Percentiles rank a stretch among this genome's conserved stretches.
Conservation (phyloP, 2,888 invertebrate species). For the Panzeria rudis region DNA sequence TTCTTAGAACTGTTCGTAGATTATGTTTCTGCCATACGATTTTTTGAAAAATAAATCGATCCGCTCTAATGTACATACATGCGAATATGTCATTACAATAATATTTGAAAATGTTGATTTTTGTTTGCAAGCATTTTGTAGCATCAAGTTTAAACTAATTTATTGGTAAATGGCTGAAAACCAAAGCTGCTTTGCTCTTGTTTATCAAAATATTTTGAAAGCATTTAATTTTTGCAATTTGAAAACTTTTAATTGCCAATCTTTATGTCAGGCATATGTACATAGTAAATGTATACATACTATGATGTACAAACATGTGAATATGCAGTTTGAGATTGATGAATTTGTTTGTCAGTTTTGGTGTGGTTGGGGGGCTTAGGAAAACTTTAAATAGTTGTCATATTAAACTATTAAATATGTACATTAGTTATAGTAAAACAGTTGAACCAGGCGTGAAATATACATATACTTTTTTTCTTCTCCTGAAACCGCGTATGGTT, state of each 20-base stretch:
- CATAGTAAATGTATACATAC: not conserved
- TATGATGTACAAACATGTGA: too few species aligned
- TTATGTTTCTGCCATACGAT: too few species aligned
- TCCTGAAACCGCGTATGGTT: too few species aligned
- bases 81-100: not conserved
- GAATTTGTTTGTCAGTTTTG: not conserved
- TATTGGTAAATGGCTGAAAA: constrained; percentile 10
- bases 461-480: too few species aligned
- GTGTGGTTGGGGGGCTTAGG: not conserved
- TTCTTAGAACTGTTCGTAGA: too few species aligned
- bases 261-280: not conserved
- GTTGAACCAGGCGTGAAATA: not conserved
- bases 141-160: constrained; percentile 11
- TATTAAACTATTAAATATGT: not conserved
- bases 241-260: constrained; percentile 44
- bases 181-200: constrained; percentile 17
- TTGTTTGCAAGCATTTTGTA: not conserved
- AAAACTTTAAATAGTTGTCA: not conserved
- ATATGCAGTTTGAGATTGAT: not conserved
- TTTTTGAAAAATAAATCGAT: too few species aligned
- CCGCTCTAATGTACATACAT: too few species aligned
- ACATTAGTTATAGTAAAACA: not conserved
- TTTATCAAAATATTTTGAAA: constrained; percentile 11
- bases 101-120: constrained; percentile 4
- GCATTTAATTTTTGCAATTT: constrained; percentile 48